These are phyloP conservation scores for Temnothorax rugatulus DNA, from an alignment of 2,888 invertebrate species.

Conservation along the genomic window DNA sequence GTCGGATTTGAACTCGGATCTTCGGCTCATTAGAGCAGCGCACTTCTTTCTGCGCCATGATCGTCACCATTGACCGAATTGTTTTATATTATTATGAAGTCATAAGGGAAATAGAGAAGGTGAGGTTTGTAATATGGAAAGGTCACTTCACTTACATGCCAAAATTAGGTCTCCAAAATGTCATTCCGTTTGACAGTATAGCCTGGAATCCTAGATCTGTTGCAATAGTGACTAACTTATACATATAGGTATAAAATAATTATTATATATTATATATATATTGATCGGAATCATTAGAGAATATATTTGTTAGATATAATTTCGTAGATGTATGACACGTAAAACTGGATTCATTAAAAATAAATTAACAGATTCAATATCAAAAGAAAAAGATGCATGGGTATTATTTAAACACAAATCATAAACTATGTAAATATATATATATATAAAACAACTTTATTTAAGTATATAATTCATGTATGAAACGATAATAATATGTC, in stretches of 20 bases:
- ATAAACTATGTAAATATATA: neutral
- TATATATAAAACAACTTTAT: neutral
- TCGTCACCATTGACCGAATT: neutral
- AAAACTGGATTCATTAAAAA: neutral
- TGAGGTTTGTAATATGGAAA: neutral
- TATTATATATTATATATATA: neutral
- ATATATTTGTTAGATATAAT: neutral
- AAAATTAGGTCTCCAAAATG: conserved; percentile 4
- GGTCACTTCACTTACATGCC: neutral
- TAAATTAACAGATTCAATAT: neutral
- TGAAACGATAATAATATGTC: neutral
- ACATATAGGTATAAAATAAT: neutral
- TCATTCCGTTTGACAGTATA: neutral
- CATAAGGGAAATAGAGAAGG: neutral
- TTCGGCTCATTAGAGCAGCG: too few species aligned
- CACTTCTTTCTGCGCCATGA: too few species aligned
- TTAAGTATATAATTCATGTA: neutral
- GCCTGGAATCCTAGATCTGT: neutral
- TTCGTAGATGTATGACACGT: neutral
- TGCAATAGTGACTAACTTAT: neutral
- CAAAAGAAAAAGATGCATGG: neutral
- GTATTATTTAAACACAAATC: neutral
- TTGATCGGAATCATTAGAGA: neutral
- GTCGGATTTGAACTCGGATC: too few species aligned
- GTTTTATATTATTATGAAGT: neutral